Evolutionary conservation across 1,140 invertebrate species (phyloP).

Genomic region (Chymomyza costata): DNA sequence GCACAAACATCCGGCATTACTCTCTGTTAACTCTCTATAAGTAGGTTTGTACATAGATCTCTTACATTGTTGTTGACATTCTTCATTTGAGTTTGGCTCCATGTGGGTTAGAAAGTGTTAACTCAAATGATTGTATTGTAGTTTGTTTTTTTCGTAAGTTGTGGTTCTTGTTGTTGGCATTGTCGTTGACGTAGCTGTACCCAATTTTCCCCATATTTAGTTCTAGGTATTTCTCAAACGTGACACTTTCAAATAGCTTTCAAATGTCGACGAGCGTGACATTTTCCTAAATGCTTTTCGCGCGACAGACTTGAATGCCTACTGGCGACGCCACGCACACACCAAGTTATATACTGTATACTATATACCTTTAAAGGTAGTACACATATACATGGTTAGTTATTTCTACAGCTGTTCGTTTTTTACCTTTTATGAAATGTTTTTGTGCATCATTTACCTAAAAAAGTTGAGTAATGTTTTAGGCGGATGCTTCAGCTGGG

Average conservation of each 20-base stretch:
- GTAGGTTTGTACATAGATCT: not conserved
- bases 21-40: not conserved
- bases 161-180: too few species aligned
- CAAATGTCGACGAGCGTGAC: constrained; percentile 34
- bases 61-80: constrained; percentile 59
- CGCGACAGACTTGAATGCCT: constrained; percentile 12
- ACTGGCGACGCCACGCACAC: constrained; percentile 4
- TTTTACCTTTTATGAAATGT: not conserved
- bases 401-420: not conserved
- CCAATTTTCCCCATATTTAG: constrained; percentile 72
- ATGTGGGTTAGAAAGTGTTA: constrained; percentile 63
- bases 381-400: not conserved
- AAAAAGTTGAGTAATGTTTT: too few species aligned
- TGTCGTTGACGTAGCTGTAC: constrained; percentile 40
- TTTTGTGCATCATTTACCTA: too few species aligned
- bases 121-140: constrained; percentile 54
- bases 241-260: constrained; percentile 68
- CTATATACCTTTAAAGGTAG: too few species aligned
- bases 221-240: constrained; percentile 56
- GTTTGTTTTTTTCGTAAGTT: too few species aligned
- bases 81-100: constrained; percentile 28
- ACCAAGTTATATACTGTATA: not conserved
- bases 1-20: constrained; percentile 48
- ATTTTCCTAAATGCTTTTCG: constrained; percentile 28
- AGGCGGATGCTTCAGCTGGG: too few species aligned